Conservation (phyloP, 2,888 invertebrate species). For the Carterocephalus palaemon region DNA sequence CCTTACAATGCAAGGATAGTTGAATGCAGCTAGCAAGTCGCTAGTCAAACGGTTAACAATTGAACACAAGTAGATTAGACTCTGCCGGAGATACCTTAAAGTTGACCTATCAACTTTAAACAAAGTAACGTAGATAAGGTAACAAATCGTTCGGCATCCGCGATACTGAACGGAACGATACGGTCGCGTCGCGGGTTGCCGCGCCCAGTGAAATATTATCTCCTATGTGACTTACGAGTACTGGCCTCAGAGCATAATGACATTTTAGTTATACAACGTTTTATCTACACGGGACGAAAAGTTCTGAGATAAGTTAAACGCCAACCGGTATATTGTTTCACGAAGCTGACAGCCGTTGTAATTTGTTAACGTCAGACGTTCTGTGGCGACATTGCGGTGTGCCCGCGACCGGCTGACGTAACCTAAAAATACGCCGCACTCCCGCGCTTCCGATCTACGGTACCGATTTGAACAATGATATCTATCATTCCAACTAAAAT, state of each 20-base stretch:
- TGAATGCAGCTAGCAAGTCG: conserved; percentile 17
- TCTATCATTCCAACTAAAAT: conserved; percentile 65
- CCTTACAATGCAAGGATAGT: conserved; percentile 13
- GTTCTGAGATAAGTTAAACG: conserved; percentile 75
- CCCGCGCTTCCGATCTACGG: conserved; percentile 51
- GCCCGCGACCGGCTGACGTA: conserved; percentile 51
- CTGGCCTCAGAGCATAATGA: conserved; percentile 69
- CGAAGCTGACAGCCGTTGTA: conserved; percentile 72
- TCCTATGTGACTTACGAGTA: conserved; percentile 57
- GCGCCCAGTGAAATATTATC: conserved; percentile 68
- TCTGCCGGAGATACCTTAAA: conserved; percentile 53
- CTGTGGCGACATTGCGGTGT: conserved; percentile 41
- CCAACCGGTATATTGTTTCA: conserved; percentile 77
- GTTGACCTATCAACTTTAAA: conserved; percentile 71
- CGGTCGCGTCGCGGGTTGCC: conserved; percentile 43
- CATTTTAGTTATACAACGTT: conserved; percentile 77
- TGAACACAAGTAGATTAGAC: conserved; percentile 41
- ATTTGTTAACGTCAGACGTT: conserved; percentile 72
- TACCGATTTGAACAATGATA: conserved; percentile 62
- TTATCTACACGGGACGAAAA: conserved; percentile 75
- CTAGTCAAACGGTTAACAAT: conserved; percentile 27
- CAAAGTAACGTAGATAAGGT: conserved; percentile 69
- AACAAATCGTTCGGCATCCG: conserved; percentile 70
- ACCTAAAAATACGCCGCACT: conserved; percentile 61
- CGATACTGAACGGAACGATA: conserved; percentile 64